Percentiles rank a stretch among this genome's conserved stretches.
phyloP scores from a whole-genome alignment of 2,888 invertebrate species.

The Metallyticus violacea region DNA sequence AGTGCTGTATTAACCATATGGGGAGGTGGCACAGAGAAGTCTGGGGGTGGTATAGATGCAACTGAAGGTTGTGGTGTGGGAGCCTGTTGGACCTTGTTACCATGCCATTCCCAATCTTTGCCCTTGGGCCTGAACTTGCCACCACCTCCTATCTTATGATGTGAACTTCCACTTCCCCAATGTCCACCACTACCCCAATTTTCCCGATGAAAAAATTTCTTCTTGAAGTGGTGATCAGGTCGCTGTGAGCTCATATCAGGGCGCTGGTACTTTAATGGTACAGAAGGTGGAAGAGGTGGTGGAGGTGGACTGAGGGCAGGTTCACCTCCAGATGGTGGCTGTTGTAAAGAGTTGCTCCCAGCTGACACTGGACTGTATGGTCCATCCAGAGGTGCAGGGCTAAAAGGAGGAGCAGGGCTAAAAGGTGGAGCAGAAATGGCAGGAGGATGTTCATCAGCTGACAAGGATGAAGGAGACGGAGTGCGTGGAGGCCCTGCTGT shows the following conservation, averaged over 20 bases:
- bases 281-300: constrained; percentile 48
- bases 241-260: constrained; percentile 46
- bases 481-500: constrained; percentile 54
- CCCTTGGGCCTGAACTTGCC: constrained; percentile 70
- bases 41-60: constrained; percentile 7
- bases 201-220: constrained; percentile 76
- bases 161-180: constrained; percentile 5
- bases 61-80: constrained; percentile 9
- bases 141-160: constrained; percentile 45
- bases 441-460: constrained; percentile 36
- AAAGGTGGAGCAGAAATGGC: constrained; percentile 37
- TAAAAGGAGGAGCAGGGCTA: constrained; percentile 36
- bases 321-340: constrained; percentile 37
- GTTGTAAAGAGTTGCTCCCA: constrained; percentile 33
- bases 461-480: constrained; percentile 51
- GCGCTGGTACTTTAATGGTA: constrained; percentile 58
- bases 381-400: constrained; percentile 39
- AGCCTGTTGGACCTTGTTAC: constrained; percentile 23
- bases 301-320: constrained; percentile 41
- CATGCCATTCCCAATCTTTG: constrained; percentile 69
- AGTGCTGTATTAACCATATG: constrained; percentile 29
- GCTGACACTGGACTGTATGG: constrained; percentile 43
- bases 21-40: constrained; percentile 30
- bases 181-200: constrained; percentile 20
- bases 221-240: constrained; percentile 69